These are phyloP conservation scores for Antheraea pernyi DNA, from an alignment of 1,140 invertebrate genomes.

Conservation along the genomic window DNA sequence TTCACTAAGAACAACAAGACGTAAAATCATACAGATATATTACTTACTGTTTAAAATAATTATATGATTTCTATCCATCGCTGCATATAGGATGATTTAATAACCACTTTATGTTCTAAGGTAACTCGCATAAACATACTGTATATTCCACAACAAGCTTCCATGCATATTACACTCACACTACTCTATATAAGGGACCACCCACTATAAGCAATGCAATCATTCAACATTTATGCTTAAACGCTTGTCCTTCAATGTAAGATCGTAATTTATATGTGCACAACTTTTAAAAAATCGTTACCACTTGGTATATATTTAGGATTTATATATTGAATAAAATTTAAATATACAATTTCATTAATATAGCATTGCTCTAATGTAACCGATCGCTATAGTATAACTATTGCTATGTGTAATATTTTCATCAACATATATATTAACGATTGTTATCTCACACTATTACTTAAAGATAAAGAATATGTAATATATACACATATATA, in stretches of 20 bases:
- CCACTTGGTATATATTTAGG: too few relatives aligned
- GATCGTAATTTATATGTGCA: not conserved
- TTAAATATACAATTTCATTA: too few relatives aligned
- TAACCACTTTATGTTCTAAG: constrained; percentile 85
- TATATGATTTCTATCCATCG: constrained; percentile 68
- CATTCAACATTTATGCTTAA: not conserved
- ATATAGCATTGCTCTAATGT: too few relatives aligned
- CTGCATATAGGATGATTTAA: constrained; percentile 84
- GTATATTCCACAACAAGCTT: constrained; percentile 36
- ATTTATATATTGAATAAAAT: too few relatives aligned
- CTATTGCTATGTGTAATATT: too few relatives aligned
- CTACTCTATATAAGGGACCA: constrained; percentile 18
- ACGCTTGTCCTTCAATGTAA: not conserved
- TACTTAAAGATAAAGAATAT: not conserved
- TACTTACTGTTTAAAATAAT: constrained; percentile 9
- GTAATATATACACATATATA: not conserved
- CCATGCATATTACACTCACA: constrained; percentile 36
- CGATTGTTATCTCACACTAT: too few relatives aligned
- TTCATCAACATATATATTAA: too few relatives aligned
- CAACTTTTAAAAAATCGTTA: too few relatives aligned
- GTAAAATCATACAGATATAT: not conserved
- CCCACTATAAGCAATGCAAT: not conserved
- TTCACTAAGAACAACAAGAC: not conserved
- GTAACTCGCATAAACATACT: constrained; percentile 74
- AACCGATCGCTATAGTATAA: too few relatives aligned